Base-by-base conservation (phyloP, 2,888 invertebrate genomes). In the Reticulitermes lucifugus region DNA sequence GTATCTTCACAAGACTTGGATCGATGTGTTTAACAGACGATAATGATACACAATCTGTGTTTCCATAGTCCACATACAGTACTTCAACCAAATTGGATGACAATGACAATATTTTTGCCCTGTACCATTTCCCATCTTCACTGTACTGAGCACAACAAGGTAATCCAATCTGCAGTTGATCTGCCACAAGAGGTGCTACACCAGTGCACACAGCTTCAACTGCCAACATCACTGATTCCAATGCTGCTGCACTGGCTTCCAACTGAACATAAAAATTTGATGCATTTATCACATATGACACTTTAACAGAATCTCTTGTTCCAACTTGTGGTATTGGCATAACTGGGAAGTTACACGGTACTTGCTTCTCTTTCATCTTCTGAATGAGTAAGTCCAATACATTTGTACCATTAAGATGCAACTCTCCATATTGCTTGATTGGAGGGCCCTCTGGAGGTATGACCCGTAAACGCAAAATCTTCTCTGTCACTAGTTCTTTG, bases 21-120 rank as follows among this genome's bases (percentile, higher is more conserved):
- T 94, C 93, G 43, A 96, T 95, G 41, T 92, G 91, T 86, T 94
- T 93, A 51, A 96, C 90, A 65, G 94, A 91, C 21, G 92, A 91
- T 0, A 92, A 90, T 12, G 92, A 90, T 1, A 97, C 94, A n/a
- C 93, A 93, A 89, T 98, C 98, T 89, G 96, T 95, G 91, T 99
- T 99, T 10, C 99, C 99, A 91, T 96, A 99, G 91, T 99, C 99
- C 25, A 99, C 95, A 91, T 98, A 99, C 4, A 95, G 92, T 1
- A 99, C 96, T 84, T 93, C 91, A 0, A 95, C 93, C 86, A 93
- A 93, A 60, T 91, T 91, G 9, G 92, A 92, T 2, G 92, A 92
- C 59, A 92, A 92, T 7, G 94, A 91, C 71, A 93, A 93, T 87
- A 94, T 92, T 14, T 98, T 93, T 0, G 97, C 98, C 87, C 99